Conservation (phyloP, 2,113 vertebrate genomes). For the Pangasianodon hypophthalmus region DNA sequence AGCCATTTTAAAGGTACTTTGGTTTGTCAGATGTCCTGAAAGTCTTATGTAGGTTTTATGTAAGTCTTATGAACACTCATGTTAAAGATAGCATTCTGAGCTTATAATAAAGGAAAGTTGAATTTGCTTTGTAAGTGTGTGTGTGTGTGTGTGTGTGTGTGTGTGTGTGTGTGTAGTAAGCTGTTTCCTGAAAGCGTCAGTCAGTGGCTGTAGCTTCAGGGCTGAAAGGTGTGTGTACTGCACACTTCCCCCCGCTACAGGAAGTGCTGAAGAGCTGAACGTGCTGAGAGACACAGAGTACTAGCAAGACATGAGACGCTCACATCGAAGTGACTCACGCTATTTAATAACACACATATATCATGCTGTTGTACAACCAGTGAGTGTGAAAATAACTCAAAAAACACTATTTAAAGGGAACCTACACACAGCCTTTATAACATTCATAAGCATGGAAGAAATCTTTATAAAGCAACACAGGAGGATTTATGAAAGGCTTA, state of each 20-base stretch:
- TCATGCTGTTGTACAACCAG: neutral
- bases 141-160: constrained; percentile 38
- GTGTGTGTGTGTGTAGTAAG: neutral
- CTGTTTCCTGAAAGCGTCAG: neutral
- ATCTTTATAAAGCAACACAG: neutral
- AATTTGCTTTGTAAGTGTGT: neutral
- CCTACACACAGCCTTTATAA: neutral
- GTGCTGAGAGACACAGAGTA: neutral
- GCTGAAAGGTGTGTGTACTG: neutral
- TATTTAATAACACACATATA: neutral
- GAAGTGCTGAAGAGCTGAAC: neutral
- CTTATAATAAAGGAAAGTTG: neutral
- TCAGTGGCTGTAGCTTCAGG: neutral
- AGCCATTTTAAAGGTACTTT: neutral
- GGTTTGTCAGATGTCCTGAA: neutral
- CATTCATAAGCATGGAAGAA: neutral
- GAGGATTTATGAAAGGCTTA: neutral
- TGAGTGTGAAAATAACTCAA: neutral
- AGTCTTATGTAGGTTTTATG: neutral
- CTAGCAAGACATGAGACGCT: neutral
- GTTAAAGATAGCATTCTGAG: neutral
- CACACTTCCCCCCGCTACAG: neutral
- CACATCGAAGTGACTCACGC: neutral
- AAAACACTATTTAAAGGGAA: neutral
- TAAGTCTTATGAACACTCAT: neutral